These are phyloP conservation scores for Acrocyrtus sp. DNA, from an alignment of 2,888 invertebrate genomes.

Conservation along the genomic window DNA sequence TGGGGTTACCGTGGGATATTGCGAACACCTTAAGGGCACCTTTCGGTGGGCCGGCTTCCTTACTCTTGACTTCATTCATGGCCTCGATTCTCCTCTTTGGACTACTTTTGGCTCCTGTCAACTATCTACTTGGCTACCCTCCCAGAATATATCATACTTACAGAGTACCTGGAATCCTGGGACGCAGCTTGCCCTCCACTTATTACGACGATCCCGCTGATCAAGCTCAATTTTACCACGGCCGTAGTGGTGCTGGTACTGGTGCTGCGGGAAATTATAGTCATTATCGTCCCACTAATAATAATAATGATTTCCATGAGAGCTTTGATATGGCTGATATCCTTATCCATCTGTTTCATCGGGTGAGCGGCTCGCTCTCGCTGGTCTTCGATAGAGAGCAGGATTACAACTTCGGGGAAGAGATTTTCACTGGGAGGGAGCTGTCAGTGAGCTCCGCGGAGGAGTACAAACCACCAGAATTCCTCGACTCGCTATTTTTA, in stretches of 20 bases:
- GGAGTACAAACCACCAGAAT: constrained; percentile 40
- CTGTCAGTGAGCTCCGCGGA: constrained; percentile 2
- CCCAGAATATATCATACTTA: constrained; percentile 50
- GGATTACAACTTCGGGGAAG: constrained; percentile 10
- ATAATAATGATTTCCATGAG: constrained; percentile 2
- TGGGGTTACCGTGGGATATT: constrained; percentile 60
- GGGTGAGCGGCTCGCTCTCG: constrained; percentile 11
- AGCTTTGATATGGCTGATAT: constrained; percentile 39
- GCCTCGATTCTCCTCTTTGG: constrained; percentile 58
- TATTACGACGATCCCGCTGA: neutral
- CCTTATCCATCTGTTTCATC: constrained; percentile 30
- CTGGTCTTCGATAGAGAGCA: constrained; percentile 29
- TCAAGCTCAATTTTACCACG: no score
- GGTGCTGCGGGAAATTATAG: constrained; percentile 14
- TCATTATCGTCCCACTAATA: constrained; percentile 5
- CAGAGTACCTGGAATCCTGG: constrained; percentile 25
- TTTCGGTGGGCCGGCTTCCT: constrained; percentile 45
- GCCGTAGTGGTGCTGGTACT: neutral
- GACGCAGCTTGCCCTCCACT: constrained; percentile 24
- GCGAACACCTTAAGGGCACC: constrained; percentile 60
- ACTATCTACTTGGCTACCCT: constrained; percentile 59
- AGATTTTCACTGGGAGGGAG: constrained; percentile 27
- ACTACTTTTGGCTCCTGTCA: constrained; percentile 54
- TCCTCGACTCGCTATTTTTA: constrained; percentile 53
- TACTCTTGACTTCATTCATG: constrained; percentile 45